phyloP scores from a whole-genome alignment of 2,113 vertebrate genomes.

The Oryzias woworae region DNA sequence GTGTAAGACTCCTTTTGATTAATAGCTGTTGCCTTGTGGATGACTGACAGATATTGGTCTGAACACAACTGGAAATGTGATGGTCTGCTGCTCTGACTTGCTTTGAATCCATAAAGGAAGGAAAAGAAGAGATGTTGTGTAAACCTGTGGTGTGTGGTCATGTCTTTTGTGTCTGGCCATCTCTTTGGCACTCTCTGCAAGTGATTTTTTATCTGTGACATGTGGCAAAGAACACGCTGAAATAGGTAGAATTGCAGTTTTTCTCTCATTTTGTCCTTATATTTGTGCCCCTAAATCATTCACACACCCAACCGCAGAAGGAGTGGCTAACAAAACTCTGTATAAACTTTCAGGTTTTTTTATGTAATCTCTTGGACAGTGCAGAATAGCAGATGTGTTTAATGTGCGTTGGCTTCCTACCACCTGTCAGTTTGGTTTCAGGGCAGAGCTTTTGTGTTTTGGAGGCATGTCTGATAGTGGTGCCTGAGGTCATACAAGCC shows the following conservation, averaged over 20 bases:
- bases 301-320: background rate
- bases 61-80: slow-evolving; percentile 63
- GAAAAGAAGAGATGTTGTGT: slow-evolving; percentile 32
- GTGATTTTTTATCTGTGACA: background rate
- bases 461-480: slow-evolving; percentile 36
- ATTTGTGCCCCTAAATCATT: too few species aligned
- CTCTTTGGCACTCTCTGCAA: background rate
- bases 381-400: slow-evolving; percentile 22
- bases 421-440: slow-evolving; percentile 54
- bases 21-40: slow-evolving; percentile 44
- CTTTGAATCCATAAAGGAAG: slow-evolving; percentile 38
- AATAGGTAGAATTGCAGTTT: too few species aligned
- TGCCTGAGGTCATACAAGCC: slow-evolving; percentile 66
- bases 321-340: background rate
- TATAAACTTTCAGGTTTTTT: slow-evolving; percentile 5
- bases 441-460: slow-evolving; percentile 64
- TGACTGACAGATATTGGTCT: slow-evolving; percentile 57
- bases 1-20: slow-evolving; percentile 43
- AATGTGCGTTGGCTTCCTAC: slow-evolving; percentile 35
- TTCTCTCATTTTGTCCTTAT: background rate
- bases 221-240: background rate
- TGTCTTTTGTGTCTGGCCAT: slow-evolving; percentile 11
- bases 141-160: slow-evolving; percentile 35
- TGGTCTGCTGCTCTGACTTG: slow-evolving; percentile 63
- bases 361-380: slow-evolving; percentile 4